Evolutionary conservation across 2,113 vertebrate genomes (phyloP).

Genomic region (Cyprinodon tularosa): DNA sequence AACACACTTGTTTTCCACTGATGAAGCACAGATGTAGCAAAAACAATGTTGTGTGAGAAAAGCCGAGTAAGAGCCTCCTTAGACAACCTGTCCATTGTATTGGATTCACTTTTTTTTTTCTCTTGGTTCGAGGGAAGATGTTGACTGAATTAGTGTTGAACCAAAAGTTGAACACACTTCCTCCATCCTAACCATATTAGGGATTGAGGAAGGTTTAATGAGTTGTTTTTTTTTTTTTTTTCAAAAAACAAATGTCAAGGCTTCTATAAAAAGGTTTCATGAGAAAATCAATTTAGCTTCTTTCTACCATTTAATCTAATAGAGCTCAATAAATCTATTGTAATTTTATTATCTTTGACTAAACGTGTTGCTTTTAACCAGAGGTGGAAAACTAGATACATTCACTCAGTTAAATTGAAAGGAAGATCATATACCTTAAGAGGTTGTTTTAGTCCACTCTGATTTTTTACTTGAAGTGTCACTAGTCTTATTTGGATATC

Average conservation of each 20-base stretch:
- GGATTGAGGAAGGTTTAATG: conserved; percentile 6
- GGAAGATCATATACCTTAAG: too few species aligned
- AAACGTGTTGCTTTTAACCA: too few species aligned
- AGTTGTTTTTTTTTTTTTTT: conserved; percentile 3
- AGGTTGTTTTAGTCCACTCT: too few species aligned
- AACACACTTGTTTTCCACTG: conserved; percentile 49
- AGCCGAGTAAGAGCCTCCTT: conserved; percentile 29
- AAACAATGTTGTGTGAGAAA: conserved; percentile 24
- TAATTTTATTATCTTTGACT: not conserved
- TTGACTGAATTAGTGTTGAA: not conserved
- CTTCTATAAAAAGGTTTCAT: not conserved
- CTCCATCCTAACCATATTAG: conserved; percentile 8
- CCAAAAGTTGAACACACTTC: conserved; percentile 4
- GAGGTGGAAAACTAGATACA: too few species aligned
- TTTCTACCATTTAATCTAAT: not conserved
- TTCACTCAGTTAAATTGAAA: too few species aligned
- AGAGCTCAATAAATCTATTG: not conserved
- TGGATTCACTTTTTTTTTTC: conserved; percentile 18
- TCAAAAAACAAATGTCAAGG: not conserved
- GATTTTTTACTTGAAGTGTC: too few species aligned
- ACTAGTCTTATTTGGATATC: too few species aligned
- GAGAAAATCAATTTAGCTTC: not conserved
- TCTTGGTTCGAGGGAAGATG: conserved; percentile 2
- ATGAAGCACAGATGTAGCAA: conserved; percentile 58
- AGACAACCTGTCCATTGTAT: conserved; percentile 54